phyloP scores from a whole-genome alignment of 2,113 vertebrate genomes.

The Bujurquina vittata region DNA sequence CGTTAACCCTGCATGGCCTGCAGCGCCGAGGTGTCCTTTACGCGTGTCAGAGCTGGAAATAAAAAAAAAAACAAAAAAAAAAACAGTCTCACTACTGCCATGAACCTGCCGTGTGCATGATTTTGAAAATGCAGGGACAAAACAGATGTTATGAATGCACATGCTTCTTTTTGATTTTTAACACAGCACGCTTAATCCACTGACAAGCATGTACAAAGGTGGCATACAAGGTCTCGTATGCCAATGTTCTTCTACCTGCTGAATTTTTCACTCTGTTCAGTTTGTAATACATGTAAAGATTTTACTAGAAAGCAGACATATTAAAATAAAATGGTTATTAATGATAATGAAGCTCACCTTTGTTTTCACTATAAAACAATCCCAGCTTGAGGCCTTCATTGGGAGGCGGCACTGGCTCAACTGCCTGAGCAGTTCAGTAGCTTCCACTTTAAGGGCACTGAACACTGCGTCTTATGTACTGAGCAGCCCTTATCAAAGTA shows the following conservation, averaged over 20 bases:
- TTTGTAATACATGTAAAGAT: background rate
- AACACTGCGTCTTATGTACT: rapidly evolving
- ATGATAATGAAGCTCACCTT: background rate
- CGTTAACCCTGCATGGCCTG: rapidly evolving
- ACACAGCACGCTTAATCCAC: background rate
- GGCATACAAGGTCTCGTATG: too few species aligned
- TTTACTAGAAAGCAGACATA: background rate
- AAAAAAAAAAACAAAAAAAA: too few species aligned
- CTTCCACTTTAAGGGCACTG: background rate
- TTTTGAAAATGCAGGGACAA: background rate
- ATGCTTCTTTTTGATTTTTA: background rate
- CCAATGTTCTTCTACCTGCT: background rate
- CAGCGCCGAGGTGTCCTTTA: too few species aligned
- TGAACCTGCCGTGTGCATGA: too few species aligned
- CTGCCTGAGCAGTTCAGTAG: background rate
- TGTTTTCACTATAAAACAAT: background rate
- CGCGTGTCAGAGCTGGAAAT: too few species aligned
- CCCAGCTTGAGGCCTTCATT: background rate
- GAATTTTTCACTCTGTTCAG: background rate
- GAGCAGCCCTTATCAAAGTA: background rate
- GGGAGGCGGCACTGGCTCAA: background rate
- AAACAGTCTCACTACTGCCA: too few species aligned
- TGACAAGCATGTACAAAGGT: background rate
- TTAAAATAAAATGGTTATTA: background rate
- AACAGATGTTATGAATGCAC: background rate